These are phyloP conservation scores for Alaudala cheleensis DNA, from an alignment of 2,113 vertebrate species.

Conservation along the genomic window DNA sequence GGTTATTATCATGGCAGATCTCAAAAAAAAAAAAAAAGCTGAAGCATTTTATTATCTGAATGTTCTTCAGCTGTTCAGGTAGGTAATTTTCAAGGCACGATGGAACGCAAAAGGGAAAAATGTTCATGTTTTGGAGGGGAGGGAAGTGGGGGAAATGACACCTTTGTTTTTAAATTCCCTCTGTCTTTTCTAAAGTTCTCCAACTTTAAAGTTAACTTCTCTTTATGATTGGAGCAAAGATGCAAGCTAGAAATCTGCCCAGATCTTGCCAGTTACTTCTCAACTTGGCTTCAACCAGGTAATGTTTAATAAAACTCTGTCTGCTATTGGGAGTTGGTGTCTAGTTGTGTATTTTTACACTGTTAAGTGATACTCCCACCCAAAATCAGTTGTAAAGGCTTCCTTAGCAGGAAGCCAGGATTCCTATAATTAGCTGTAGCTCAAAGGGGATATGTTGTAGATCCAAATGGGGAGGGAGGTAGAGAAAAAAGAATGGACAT, in stretches of 20 bases:
- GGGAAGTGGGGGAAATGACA: not conserved
- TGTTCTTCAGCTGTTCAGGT: constrained; percentile 68
- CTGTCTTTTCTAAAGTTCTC: constrained; percentile 21
- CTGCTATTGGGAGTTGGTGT: constrained; percentile 42
- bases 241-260: constrained; percentile 34
- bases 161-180: constrained; percentile 17
- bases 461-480: not conserved
- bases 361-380: constrained; percentile 61
- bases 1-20: constrained; percentile 24
- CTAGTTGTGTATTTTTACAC: constrained; percentile 6
- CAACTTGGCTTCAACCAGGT: constrained; percentile 45
- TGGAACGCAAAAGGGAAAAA: constrained; percentile 51
- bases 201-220: constrained; percentile 22
- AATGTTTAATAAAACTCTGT: not conserved
- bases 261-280: constrained; percentile 49
- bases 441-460: constrained; percentile 46
- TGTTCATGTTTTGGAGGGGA: constrained; percentile 6
- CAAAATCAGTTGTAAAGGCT: constrained; percentile 28
- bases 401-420: constrained; percentile 61
- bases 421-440: constrained; percentile 6
- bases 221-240: constrained; percentile 39
- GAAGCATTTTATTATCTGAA: constrained; percentile 34
- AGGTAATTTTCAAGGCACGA: constrained; percentile 68
- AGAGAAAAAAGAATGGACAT: not conserved
- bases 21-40: not conserved